Evolutionary conservation across 2,888 invertebrate species (phyloP).

Genomic region (Scrobipalpa atriplicella): DNA sequence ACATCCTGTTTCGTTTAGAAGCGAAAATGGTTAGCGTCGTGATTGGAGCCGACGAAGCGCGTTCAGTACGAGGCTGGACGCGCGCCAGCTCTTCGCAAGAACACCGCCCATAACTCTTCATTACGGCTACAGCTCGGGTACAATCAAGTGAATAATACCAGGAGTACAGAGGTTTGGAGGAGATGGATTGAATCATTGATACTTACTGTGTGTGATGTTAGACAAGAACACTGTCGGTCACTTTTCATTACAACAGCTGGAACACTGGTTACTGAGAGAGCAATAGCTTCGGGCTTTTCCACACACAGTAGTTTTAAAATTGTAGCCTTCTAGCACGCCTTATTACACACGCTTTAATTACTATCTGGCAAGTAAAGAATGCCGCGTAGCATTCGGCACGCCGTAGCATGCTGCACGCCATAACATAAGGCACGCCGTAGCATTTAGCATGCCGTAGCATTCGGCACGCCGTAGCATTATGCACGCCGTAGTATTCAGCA

Average conservation of each 20-base stretch:
- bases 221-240: neutral
- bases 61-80: constrained; percentile 44
- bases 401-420: too few relatives aligned
- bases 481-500: too few relatives aligned
- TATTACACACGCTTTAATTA: too few relatives aligned
- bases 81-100: constrained; percentile 49
- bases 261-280: neutral
- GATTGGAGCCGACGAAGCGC: constrained; percentile 27
- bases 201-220: neutral
- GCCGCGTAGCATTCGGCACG: too few relatives aligned
- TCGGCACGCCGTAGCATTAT: too few relatives aligned
- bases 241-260: neutral
- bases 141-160: constrained; percentile 9
- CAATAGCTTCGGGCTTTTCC: too few relatives aligned
- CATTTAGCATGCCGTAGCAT: too few relatives aligned
- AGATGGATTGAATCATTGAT: neutral
- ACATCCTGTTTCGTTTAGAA: constrained; percentile 9
- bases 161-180: neutral
- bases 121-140: constrained; percentile 43
- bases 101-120: constrained; percentile 58
- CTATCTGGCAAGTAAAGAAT: too few relatives aligned
- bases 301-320: neutral
- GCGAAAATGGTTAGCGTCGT: constrained; percentile 5
- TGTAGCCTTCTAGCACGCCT: too few relatives aligned
- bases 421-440: too few relatives aligned